Percentiles rank a stretch among this genome's conserved stretches.
phyloP scores from a whole-genome alignment of 2,888 invertebrate genomes.

The Heliconius sara region DNA sequence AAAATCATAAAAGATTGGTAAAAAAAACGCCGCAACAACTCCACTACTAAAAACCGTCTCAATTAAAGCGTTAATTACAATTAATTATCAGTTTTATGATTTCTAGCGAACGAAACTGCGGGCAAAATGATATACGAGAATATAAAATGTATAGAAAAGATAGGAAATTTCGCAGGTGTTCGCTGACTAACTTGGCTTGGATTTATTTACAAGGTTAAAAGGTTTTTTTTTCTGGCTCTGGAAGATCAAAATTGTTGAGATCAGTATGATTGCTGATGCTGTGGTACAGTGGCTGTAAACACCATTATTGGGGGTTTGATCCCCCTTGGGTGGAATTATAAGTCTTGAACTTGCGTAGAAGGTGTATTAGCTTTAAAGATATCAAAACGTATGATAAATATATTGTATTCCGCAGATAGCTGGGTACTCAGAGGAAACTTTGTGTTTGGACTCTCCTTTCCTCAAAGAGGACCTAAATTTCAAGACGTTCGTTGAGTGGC shows the following conservation, averaged over 20 bases:
- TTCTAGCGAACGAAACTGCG: constrained; percentile 29
- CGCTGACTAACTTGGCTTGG: not conserved
- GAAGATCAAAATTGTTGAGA: too few species aligned
- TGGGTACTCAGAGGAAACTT: too few species aligned
- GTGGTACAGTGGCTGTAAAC: not conserved
- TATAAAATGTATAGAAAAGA: not conserved
- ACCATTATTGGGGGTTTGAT: not conserved
- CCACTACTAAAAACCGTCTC: not conserved
- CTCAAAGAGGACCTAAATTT: too few species aligned
- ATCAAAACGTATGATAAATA: too few species aligned
- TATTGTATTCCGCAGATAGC: too few species aligned
- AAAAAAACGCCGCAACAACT: not conserved
- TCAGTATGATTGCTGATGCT: too few species aligned
- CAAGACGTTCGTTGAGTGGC: too few species aligned
- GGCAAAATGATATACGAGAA: constrained; percentile 7
- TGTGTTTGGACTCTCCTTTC: too few species aligned
- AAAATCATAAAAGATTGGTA: not conserved
- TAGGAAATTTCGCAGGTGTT: constrained; percentile 4
- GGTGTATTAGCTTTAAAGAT: too few species aligned
- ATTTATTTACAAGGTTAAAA: constrained; percentile 7
- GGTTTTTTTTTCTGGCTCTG: not conserved
- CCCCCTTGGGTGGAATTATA: not conserved
- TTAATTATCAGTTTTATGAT: constrained; percentile 29
- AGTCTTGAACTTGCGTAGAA: too few species aligned
- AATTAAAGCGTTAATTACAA: constrained; percentile 2